A percentile compares a stretch with the other conserved stretches of the same genome.
Evolutionary conservation across 2,797 vertebrate species (phyloP).

Genomic region (Propithecus deckenii): DNA sequence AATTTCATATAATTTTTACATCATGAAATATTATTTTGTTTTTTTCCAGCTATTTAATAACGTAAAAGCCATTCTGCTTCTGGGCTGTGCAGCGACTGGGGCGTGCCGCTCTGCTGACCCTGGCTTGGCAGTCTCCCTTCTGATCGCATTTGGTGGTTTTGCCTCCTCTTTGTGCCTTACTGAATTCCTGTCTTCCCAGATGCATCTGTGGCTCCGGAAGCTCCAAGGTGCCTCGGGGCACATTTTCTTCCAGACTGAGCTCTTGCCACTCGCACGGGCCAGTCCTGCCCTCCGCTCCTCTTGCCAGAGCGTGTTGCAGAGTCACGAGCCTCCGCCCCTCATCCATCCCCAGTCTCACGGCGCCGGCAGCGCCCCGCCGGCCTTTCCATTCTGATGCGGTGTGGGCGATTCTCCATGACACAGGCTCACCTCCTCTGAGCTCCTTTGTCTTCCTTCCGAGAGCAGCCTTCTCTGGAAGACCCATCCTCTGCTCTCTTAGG

Average conservation of each 20-base stretch:
- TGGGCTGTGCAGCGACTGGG: no score
- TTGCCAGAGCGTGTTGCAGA: not conserved
- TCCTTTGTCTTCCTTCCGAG: not conserved
- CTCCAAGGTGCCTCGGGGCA: not conserved
- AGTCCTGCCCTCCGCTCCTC: not conserved
- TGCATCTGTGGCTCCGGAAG: not conserved
- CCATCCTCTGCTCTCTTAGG: not conserved
- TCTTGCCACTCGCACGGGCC: rapidly evolving
- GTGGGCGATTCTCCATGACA: rapidly evolving
- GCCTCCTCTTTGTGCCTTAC: not conserved
- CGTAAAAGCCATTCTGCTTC: not conserved
- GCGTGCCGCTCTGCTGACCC: not conserved
- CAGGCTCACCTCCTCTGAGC: no score
- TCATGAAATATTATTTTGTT: not conserved
- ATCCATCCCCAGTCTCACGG: not conserved
- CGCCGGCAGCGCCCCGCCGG: no score
- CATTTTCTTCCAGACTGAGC: not conserved
- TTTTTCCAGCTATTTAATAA: not conserved
- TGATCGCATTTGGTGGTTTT: not conserved
- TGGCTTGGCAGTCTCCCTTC: no score
- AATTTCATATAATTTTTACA: not conserved
- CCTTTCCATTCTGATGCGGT: no score
- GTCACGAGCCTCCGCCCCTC: not conserved
- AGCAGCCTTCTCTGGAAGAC: not conserved
- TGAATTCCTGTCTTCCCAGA: not conserved